Conservation (phyloP, 2,797 vertebrate genomes). For the Ateles fusciceps region DNA sequence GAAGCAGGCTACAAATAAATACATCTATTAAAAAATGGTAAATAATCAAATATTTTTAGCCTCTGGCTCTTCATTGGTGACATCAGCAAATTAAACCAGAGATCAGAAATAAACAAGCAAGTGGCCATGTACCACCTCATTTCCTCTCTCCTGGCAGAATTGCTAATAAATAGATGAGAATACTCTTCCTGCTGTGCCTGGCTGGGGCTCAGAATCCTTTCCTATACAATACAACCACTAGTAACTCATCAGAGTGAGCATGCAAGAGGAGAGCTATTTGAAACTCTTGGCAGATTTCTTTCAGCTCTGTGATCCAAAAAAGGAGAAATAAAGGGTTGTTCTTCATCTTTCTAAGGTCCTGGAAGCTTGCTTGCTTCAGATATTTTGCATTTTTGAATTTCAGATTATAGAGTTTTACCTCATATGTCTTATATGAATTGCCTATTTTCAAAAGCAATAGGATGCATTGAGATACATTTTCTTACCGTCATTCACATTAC, state of each 20-base stretch:
- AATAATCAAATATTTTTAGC: neutral
- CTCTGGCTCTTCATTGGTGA: neutral
- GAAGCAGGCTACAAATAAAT: neutral
- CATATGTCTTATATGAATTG: neutral
- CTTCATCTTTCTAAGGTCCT: neutral
- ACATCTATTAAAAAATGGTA: neutral
- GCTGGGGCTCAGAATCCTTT: constrained; percentile 11
- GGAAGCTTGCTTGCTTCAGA: neutral
- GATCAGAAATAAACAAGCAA: constrained; percentile 7
- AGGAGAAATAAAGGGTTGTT: neutral
- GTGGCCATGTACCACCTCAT: neutral
- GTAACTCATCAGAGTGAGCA: neutral
- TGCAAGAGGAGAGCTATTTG: neutral
- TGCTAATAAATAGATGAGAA: neutral
- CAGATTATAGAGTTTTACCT: neutral
- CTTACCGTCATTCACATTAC: neutral
- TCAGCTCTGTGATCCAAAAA: neutral
- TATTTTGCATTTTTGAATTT: neutral
- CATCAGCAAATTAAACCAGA: constrained; percentile 21
- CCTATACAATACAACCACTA: neutral
- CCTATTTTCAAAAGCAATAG: neutral
- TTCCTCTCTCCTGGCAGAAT: neutral
- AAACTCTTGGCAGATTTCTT: neutral
- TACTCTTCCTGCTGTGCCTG: neutral
- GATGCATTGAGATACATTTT: neutral